Evolutionary conservation across 2,888 invertebrate species (phyloP).

Genomic region (Diachrysia chrysitis): DNA sequence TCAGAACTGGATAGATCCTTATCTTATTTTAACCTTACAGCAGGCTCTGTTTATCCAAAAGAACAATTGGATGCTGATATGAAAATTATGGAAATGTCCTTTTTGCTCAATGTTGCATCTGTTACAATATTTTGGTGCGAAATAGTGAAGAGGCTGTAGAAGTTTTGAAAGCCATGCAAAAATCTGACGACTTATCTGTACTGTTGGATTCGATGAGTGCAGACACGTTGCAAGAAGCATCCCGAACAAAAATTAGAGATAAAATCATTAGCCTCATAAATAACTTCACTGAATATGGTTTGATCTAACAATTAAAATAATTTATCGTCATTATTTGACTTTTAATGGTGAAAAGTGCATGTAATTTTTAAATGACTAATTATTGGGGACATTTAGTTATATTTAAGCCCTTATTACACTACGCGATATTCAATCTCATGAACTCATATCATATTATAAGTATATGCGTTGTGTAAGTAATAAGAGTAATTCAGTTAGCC

Average conservation of each 20-base stretch:
- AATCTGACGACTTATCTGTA: conserved; percentile 7
- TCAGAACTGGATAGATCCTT: conserved; percentile 57
- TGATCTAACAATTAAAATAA: conserved; percentile 22
- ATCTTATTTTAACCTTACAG: conserved; percentile 54
- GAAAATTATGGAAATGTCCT: conserved; percentile 53
- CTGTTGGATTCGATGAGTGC: conserved; percentile 18
- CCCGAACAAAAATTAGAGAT: conserved; percentile 36
- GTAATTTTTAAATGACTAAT: too few species aligned
- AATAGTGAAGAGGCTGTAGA: conserved; percentile 36
- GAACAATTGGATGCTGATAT: conserved; percentile 61
- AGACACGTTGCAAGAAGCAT: conserved; percentile 29
- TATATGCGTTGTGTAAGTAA: too few species aligned
- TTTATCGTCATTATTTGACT: not conserved
- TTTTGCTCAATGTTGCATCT: conserved; percentile 49
- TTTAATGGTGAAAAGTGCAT: not conserved
- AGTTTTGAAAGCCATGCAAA: conserved; percentile 42
- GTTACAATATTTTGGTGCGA: conserved; percentile 54
- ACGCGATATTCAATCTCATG: too few species aligned
- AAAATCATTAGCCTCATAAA: conserved; percentile 58
- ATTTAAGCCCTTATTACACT: too few species aligned
- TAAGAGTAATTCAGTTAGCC: too few species aligned
- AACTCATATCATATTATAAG: too few species aligned
- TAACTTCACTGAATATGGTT: conserved; percentile 54
- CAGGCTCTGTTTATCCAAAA: conserved; percentile 54
- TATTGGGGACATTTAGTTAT: too few species aligned